A percentile compares a stretch with the other conserved stretches of the same genome.
These are phyloP conservation scores for Euplagia quadripunctaria DNA, from an alignment of 2,888 invertebrate species.

Conservation along the genomic window DNA sequence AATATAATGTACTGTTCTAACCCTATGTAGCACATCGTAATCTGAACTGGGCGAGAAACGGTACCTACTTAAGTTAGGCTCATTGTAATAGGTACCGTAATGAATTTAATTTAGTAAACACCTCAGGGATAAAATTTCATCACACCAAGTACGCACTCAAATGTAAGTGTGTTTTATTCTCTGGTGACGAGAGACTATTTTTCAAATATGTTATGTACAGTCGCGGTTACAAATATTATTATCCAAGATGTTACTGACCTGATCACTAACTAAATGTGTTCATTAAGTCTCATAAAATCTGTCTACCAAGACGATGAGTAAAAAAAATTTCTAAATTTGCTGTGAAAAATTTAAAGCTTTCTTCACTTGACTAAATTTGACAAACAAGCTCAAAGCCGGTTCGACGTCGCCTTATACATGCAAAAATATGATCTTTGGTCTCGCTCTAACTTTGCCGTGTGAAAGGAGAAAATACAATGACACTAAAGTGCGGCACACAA, in stretches of 20 bases:
- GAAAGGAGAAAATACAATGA: too few species aligned
- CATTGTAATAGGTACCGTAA: background rate
- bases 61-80: background rate
- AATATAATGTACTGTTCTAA: background rate
- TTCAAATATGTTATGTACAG: constrained; percentile 8
- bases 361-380: background rate
- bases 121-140: constrained; percentile 13
- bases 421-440: background rate
- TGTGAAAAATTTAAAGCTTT: background rate
- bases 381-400: background rate
- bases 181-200: constrained; percentile 1
- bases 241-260: background rate
- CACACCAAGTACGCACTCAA: constrained; percentile 12
- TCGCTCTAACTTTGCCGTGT: background rate
- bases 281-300: background rate
- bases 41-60: background rate
- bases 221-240: background rate
- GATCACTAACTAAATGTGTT: background rate
- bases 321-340: background rate
- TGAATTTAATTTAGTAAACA: background rate
- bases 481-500: too few species aligned
- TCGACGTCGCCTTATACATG: background rate
- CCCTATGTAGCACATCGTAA: background rate
- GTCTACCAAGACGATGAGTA: background rate
- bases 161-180: constrained; percentile 11